Base-by-base conservation (phyloP, 1,140 invertebrate genomes). In the Diorhabda elongata region DNA sequence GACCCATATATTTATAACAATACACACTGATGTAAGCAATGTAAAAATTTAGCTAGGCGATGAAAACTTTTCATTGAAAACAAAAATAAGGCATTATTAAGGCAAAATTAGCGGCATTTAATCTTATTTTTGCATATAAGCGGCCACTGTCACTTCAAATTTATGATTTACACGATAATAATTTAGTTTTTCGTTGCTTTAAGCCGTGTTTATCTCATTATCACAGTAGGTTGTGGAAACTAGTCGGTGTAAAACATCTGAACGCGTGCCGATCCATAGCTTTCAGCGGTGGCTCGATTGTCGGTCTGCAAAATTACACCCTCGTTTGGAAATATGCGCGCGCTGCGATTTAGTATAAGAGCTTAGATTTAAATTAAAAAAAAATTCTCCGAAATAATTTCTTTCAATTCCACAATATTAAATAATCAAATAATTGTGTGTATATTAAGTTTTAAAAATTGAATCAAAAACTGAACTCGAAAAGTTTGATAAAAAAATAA, bases 181-280 rank as follows among this genome's bases (percentile, higher is more conserved):
- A 11, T 44, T n/a, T 7, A 62, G 44, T 62, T 42, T n/a, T 47
- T 62, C 42, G 42, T 62, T 44, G 42, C 42, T 44, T 62, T 44
- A 60, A 60, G n/a, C 42, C 58, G 58, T 60, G n/a, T 60, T 60
- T 42, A 11, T 60, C 11, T 26, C 58, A 42, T 11, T 42, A 26
- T 64, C 63, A 57, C 63, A 57, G 63, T 45, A 42, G 63, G 26
- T 57, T 52, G 63, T 57, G 44, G 45, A 47, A 42, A 42, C 44
- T 63, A n/a, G 2, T 8, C 45, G 44, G 61, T 42, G 61, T 44
- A 63, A 63, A 63, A 64, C 63, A 64, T 64, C 45, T 42, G 5
- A 64, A 64, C 63, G 63, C 45, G 63, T 64, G 63, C 63, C 43
- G 45, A 64, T 64, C 63, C 63, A 64, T 64, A 64, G 63, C 52